Percentiles rank a stretch among this genome's conserved stretches.
phyloP scores from a whole-genome alignment of 2,797 vertebrate species.

The Liasis olivaceus region DNA sequence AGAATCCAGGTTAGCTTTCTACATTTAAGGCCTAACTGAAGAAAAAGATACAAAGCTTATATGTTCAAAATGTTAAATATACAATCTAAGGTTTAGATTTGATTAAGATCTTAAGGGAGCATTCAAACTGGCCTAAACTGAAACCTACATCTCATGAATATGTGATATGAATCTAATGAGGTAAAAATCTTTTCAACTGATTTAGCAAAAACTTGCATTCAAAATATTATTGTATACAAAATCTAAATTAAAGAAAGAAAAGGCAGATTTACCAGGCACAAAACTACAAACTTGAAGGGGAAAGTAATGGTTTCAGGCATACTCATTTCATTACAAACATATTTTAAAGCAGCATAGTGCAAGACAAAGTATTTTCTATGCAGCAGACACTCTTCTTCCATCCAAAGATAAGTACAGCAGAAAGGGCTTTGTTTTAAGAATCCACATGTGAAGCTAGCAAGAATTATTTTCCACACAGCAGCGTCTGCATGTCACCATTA shows the following conservation, averaged over 20 bases:
- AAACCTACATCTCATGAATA: neutral
- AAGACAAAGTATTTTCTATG: neutral
- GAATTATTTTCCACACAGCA: neutral
- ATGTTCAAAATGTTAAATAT: neutral
- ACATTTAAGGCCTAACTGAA: neutral
- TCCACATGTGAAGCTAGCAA: neutral
- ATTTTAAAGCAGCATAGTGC: neutral
- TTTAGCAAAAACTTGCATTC: neutral
- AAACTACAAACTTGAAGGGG: neutral
- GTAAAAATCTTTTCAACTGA: neutral
- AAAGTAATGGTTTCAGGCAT: neutral
- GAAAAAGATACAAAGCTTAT: neutral
- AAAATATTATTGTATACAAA: too few relatives aligned
- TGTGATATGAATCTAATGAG: neutral
- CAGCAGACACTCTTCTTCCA: neutral
- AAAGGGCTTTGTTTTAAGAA: neutral
- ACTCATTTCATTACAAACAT: neutral
- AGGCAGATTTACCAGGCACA: neutral
- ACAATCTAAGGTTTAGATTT: neutral
- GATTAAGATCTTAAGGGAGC: neutral
- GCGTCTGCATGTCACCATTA: neutral
- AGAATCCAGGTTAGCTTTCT: conserved; percentile 45
- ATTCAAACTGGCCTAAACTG: neutral
- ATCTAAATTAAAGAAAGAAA: neutral
- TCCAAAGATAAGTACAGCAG: neutral